Evolutionary conservation across 1,140 invertebrate genomes (phyloP).

Genomic region (Pseudobourletiella spinata): DNA sequence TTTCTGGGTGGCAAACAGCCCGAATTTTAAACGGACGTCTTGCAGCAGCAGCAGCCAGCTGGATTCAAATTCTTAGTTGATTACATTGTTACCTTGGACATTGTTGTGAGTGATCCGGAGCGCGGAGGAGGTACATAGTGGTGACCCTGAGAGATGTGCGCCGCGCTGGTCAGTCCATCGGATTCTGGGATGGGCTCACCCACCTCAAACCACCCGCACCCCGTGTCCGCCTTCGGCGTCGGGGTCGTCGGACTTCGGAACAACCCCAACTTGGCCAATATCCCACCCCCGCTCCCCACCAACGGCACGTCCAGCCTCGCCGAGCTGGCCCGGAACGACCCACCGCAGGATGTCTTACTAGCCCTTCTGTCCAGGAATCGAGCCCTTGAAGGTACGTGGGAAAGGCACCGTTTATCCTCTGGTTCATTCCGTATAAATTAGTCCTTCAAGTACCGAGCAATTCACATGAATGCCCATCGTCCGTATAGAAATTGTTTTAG

Average conservation of each 20-base stretch:
- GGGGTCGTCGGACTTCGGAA: conserved; percentile 6
- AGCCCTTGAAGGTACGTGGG: conserved; percentile 71
- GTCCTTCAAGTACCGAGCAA: too few species aligned
- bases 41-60: too few species aligned
- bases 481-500: too few species aligned
- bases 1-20: background rate
- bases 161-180: conserved; percentile 20
- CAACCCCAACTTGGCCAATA: conserved; percentile 6
- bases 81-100: background rate
- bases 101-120: background rate
- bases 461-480: too few species aligned
- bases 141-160: conserved; percentile 14
- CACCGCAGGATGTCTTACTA: conserved; percentile 67
- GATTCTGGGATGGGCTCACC: conserved; percentile 25
- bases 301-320: background rate
- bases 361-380: conserved; percentile 76
- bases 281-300: background rate
- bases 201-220: conserved; percentile 15
- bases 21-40: too few species aligned
- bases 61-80: too few species aligned
- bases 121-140: background rate
- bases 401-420: too few species aligned
- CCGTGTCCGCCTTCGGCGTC: conserved; percentile 8
- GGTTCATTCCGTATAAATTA: too few species aligned
- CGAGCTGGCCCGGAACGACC: conserved; percentile 11